Base-by-base conservation (phyloP, 2,888 invertebrate species). In the Mesorhabditis spiculigera region DNA sequence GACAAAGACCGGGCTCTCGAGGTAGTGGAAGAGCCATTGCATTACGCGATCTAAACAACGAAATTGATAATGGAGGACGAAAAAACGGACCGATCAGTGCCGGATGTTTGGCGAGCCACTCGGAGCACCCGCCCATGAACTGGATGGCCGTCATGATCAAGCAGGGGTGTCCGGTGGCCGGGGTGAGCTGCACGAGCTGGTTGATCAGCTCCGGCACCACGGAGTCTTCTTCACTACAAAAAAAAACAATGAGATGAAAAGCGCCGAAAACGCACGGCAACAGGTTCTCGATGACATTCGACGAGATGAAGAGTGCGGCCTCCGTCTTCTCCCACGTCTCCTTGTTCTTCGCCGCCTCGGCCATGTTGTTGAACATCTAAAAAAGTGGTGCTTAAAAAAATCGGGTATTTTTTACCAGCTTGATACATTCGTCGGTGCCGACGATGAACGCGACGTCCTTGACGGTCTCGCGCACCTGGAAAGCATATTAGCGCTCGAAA, bases 381-480 rank as follows among this genome's bases (percentile, higher is more conserved):
- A 77, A 50, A 50, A 50, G 43, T 45, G 6, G 45, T 41, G 65
- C 45, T 61, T 63, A 61, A 43, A 5, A 13, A 28, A 43, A 6
- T 50, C 8, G 10, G 1, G n/a, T 50, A 50, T 13, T 41, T 43
- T 69, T 67, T 70, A 77, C 75, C 62, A 70, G 66, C 62, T 75
- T 90, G 87, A 96, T 95, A 86, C 94, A 94, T 45, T 92, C 91
- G 73, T 92, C 92, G 45, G 95, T 94, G 3, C 95, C 95, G 74
- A 96, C 92, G 69, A 97, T 93, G 87, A 96, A 97, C 63, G 95
- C 93, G 65, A 97, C 93, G 86, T 98, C 97, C 86, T 95, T 94
- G 75, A 97, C 92, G 71, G 97, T 89, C 86, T 97, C 96, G 45
- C 92, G 50, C 4, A 75, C 78, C 72, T 58, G 58, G 3, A n/a